Evolutionary conservation across 2,797 vertebrate genomes (phyloP).

Genomic region (Oreortyx pictus): DNA sequence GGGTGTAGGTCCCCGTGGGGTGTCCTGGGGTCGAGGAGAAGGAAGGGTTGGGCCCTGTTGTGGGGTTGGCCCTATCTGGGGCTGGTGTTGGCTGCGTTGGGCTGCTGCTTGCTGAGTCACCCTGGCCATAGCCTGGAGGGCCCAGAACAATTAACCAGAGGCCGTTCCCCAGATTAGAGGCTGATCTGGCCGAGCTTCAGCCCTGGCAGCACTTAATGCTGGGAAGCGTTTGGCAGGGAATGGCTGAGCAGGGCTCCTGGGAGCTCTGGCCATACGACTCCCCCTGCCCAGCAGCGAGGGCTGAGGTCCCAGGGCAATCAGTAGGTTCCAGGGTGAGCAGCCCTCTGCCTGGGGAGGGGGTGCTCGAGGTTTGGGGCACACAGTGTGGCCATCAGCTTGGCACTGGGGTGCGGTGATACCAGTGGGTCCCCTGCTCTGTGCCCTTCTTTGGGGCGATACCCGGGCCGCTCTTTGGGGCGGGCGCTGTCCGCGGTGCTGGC

Average conservation of each 20-base stretch:
- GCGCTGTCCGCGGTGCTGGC: constrained; percentile 67
- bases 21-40: not conserved
- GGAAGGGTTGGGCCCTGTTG: not conserved
- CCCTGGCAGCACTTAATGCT: constrained; percentile 9
- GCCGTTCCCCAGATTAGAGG: constrained; percentile 50
- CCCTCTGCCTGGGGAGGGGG: not conserved
- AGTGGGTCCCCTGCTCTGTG: not conserved
- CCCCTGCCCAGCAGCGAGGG: too few species aligned
- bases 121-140: constrained; percentile 45
- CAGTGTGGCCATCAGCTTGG: not conserved
- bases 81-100: not conserved
- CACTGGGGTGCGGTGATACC: not conserved
- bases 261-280: not conserved
- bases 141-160: constrained; percentile 22
- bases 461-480: not conserved
- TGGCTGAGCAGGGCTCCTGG: not conserved
- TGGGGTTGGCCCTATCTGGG: not conserved
- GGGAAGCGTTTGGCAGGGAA: constrained; percentile 28
- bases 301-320: not conserved
- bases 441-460: not conserved
- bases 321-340: not conserved
- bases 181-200: constrained; percentile 45
- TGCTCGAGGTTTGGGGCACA: not conserved
- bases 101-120: constrained; percentile 60
- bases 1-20: fast-evolving